Conservation (phyloP, 2,888 invertebrate species). For the Drosophila acutilabella region DNA sequence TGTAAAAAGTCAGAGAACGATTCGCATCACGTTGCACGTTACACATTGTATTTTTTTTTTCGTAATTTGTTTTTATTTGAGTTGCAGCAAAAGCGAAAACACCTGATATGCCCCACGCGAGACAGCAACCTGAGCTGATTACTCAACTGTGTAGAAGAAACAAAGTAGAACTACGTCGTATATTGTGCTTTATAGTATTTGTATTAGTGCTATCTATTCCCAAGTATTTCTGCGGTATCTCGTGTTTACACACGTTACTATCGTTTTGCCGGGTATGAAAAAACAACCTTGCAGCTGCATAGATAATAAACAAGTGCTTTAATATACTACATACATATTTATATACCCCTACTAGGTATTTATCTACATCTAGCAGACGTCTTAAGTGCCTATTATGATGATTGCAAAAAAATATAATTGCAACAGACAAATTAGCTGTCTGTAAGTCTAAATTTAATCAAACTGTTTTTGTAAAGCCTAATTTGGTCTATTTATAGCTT, state of each 20-base stretch:
- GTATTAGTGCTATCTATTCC: conserved; percentile 8
- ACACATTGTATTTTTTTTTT: conserved; percentile 10
- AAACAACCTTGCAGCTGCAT: conserved; percentile 38
- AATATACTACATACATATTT: not conserved
- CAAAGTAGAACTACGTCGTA: conserved; percentile 14
- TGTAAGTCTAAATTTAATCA: no score
- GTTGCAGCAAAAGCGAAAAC: not conserved
- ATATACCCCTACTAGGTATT: conserved; percentile 3
- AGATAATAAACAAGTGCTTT: not conserved
- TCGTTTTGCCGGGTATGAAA: conserved; percentile 14
- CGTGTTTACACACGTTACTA: conserved; percentile 41
- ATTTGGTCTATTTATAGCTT: conserved; percentile 1
- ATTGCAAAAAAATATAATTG: conserved; percentile 12
- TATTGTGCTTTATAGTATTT: not conserved
- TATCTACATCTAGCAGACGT: conserved; percentile 30
- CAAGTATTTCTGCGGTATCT: conserved; percentile 33
- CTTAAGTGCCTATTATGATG: conserved; percentile 6
- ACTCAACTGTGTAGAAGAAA: conserved; percentile 24
- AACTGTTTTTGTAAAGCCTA: not conserved
- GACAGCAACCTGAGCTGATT: conserved; percentile 33
- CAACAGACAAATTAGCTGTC: conserved; percentile 26
- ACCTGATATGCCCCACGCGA: not conserved
- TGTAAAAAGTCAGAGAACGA: conserved; percentile 8
- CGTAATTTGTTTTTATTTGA: not conserved
- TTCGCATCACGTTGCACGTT: conserved; percentile 42